Conservation (phyloP, 2,797 vertebrate genomes). For the Macropus fuliginosus region DNA sequence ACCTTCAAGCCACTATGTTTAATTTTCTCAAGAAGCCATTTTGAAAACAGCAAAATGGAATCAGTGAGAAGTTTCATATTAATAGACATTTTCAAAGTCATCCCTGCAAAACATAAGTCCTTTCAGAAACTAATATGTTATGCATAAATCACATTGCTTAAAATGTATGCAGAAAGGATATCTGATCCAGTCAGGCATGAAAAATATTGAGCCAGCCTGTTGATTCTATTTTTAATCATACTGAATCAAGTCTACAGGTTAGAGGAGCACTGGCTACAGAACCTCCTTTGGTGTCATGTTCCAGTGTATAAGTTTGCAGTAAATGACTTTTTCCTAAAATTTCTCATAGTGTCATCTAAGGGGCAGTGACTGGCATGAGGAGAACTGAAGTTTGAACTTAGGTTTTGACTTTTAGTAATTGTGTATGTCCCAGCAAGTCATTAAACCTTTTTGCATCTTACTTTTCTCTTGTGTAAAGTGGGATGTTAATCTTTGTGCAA, state of each 20-base stretch:
- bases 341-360: neutral
- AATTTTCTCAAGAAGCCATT: neutral
- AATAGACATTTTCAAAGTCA: neutral
- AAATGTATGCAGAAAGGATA: neutral
- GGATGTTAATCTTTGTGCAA: neutral
- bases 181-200: neutral
- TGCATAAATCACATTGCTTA: neutral
- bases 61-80: neutral
- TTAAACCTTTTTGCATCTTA: neutral
- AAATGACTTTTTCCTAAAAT: neutral
- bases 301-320: neutral
- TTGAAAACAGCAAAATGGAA: neutral
- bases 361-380: neutral
- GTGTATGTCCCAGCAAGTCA: neutral
- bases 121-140: neutral
- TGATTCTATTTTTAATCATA: neutral
- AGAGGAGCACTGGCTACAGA: neutral
- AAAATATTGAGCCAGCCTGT: neutral
- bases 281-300: neutral
- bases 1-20: neutral
- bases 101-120: neutral
- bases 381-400: neutral
- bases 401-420: neutral
- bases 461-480: neutral
- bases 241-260: neutral